These are phyloP conservation scores for Eilema griseolum DNA, from an alignment of 2,888 invertebrate genomes.

Conservation along the genomic window DNA sequence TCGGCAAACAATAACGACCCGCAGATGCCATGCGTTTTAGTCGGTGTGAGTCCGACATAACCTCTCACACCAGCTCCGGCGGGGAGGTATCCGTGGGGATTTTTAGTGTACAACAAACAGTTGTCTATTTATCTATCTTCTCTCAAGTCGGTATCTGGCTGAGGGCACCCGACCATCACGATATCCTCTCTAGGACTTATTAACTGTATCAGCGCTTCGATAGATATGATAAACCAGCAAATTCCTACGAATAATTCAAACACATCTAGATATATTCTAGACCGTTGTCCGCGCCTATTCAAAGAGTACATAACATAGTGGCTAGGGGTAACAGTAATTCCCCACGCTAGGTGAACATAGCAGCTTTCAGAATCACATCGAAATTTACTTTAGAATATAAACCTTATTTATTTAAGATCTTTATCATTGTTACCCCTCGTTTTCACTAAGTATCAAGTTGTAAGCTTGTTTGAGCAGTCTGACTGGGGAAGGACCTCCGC, in stretches of 20 bases:
- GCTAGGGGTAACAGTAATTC: conserved; percentile 54
- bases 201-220: background rate
- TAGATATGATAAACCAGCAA: background rate
- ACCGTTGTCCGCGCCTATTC: conserved; percentile 12
- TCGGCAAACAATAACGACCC: no score
- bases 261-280: conserved; percentile 7
- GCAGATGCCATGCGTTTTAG: no score
- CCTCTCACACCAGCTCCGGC: no score
- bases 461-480: no score
- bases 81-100: no score
- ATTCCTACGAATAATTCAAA: background rate
- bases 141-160: no score
- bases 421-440: no score
- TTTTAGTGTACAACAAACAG: no score
- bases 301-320: conserved; percentile 44
- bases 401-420: background rate
- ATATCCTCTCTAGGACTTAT: background rate
- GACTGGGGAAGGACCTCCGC: no score
- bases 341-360: conserved; percentile 45
- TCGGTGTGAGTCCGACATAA: no score
- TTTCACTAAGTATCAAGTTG: no score
- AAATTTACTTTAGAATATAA: background rate
- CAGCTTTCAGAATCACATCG: conserved; percentile 43
- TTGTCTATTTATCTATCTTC: no score
- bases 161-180: background rate